phyloP scores from a whole-genome alignment of 2,888 invertebrate species.

The Hecatera dysodea region DNA sequence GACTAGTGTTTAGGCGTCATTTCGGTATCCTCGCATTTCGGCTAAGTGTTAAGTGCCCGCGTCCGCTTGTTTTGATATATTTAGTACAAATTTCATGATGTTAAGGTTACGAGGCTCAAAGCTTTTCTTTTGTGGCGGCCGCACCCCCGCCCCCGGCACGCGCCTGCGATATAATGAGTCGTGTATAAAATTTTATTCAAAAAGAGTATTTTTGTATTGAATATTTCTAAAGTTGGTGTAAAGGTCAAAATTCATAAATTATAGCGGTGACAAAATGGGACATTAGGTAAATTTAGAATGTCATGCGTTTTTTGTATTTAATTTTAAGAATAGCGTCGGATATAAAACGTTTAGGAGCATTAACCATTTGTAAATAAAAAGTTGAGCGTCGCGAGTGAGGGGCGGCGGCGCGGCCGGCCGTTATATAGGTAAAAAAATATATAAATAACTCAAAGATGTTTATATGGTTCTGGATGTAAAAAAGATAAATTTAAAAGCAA shows the following conservation, averaged over 20 bases:
- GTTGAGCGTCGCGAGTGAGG: conserved; percentile 78
- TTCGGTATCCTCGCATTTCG: conserved; percentile 91
- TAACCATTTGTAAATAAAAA: conserved; percentile 93
- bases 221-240: conserved; percentile 92
- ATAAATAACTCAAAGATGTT: conserved; percentile 91
- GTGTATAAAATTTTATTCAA: conserved; percentile 91
- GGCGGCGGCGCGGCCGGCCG: conserved; percentile 80
- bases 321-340: conserved; percentile 91
- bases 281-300: conserved; percentile 90
- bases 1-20: conserved; percentile 90
- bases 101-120: conserved; percentile 91
- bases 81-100: conserved; percentile 91
- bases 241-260: conserved; percentile 91
- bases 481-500: conserved; percentile 88
- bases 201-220: conserved; percentile 92
- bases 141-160: conserved; percentile 78
- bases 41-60: conserved; percentile 89
- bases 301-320: conserved; percentile 91
- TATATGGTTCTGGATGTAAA: conserved; percentile 91
- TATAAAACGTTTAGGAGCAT: conserved; percentile 93
- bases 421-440: conserved; percentile 91
- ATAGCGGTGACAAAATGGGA: conserved; percentile 89
- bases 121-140: conserved; percentile 88
- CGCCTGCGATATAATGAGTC: conserved; percentile 85
- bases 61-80: conserved; percentile 89